Base-by-base conservation (phyloP, 2,113 vertebrate genomes). In the Coptodon rendalli region DNA sequence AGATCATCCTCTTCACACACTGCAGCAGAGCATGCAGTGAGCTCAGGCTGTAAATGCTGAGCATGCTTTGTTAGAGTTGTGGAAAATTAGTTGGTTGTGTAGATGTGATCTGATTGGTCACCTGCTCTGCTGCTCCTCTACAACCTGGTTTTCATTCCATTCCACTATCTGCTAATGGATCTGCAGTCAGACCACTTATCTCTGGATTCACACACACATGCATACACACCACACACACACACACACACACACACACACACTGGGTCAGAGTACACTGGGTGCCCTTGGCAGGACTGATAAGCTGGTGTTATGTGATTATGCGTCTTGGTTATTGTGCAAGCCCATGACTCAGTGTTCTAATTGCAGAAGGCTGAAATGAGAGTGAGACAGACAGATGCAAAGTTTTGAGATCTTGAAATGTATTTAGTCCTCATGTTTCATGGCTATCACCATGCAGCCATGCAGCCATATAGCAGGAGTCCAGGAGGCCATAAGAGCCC, bases 281-380 rank as follows among this genome's bases (percentile, higher is more conserved):
- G 94, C 93, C 94, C 93, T 95, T 95, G 93, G 89, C 83, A 29
- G 94, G 89, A 94, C 94, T 94, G 95, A 95, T 95, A 94, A 94
- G 91, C 92, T 79, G 82, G 86, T 81, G 89, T 94, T 91, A 94
- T 91, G 86, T 93, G 93, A 94, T 95, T 95, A 94, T 83, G 85
- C 80, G 34, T 89, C 82, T 91, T 50, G 9, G 80, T 73, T 82
- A 89, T 95, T 95, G 94, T 87, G 93, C 92, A 93, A 94, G 89
- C 81, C 63, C 87, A 80, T 95, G 93, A 94, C 92, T 95, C 95
- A 93, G 87, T 29, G 79, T 63, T 90, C 81, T 93, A 71, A 90
- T 81, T 85, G 86, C 76, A 83, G 79, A 9, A 2, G n/a, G 38
- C 36, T 40, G 63, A 68, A 68, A 71, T 68, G 31, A 52, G 38